Evolutionary conservation across 2,888 invertebrate species (phyloP), one percentile per base, ranked within the genome.

Genomic region (Cataglyphis livida): DNA sequence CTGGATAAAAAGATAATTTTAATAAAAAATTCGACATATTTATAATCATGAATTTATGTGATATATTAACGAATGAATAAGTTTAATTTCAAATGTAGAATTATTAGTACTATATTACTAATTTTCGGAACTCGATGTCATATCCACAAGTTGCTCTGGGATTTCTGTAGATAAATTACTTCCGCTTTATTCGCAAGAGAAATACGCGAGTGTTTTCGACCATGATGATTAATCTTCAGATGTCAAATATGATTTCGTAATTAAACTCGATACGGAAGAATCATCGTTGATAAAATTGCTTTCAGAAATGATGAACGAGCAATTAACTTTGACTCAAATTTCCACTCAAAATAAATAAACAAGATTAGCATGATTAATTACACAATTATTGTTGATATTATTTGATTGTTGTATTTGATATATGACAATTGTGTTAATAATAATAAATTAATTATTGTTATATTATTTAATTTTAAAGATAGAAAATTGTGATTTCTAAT

Each of bases 231-330:
- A 75, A 64, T 48, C 32, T 44, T 3, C 21, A 10, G 5, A 41
- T n/a, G 41, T 18, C 21, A 48, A 64, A 48, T 18, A 32, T 15
- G 6, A 18, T 74, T 62, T 62, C 10, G 28, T 57, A 75, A 75
- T 75, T 75, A 64, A 64, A 48, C 48, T 75, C 6, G 25, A 9
- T 15, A 3, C 7, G 2, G 10, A 75, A 62, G 21, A 21, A 35
- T 62, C 35, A 64, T 32, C 18, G 0, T 10, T 15, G 6, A 9
- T 48, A 5, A 64, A 35, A 48, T 35, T 74, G 35, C 21, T 74
- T 15, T 18, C n/a, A 61, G 28, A 44, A 25, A 73, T 41, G 1
- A 12, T 12, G 15, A 41, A 44, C 44, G 44, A 44, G 12, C 15
- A 44, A 44, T 44, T 44, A 15, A 44, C 15, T 44, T 44, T 12